Conservation (phyloP, 2,888 invertebrate species). For the Macrosoma leucophasiata region DNA sequence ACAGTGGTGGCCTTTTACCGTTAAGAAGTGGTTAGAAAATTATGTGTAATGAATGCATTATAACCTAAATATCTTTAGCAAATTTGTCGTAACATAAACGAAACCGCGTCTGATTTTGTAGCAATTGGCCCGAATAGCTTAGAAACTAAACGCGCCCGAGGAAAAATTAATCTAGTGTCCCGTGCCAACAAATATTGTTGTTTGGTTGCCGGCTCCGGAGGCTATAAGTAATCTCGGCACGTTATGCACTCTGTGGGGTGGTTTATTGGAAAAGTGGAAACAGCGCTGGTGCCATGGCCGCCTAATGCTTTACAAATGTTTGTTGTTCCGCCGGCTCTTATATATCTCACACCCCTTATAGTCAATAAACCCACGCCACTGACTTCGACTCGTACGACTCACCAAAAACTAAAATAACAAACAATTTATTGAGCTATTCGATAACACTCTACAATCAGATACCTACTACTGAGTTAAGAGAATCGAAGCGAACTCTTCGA, state of each 20-base stretch:
- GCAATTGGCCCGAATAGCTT: too few species aligned
- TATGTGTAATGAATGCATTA: too few species aligned
- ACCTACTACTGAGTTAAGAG: conserved; percentile 14
- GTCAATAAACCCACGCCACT: too few species aligned
- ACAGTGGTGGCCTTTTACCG: too few species aligned
- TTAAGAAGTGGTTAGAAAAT: too few species aligned
- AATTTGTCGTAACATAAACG: too few species aligned
- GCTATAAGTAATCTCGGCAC: conserved; percentile 68
- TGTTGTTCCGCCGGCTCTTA: too few species aligned
- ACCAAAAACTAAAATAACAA: background rate
- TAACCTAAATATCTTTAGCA: too few species aligned
- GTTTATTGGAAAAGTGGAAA: conserved; percentile 64
- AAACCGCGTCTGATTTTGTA: too few species aligned
- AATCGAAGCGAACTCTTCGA: conserved; percentile 28
- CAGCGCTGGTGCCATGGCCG: conserved; percentile 28
- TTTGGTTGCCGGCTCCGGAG: conserved; percentile 52
- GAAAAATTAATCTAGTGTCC: conserved; percentile 68
- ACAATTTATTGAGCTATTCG: background rate
- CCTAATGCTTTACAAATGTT: conserved; percentile 36
- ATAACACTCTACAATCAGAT: conserved; percentile 7
- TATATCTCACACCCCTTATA: too few species aligned
- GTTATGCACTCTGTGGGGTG: conserved; percentile 59
- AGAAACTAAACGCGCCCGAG: conserved; percentile 52
- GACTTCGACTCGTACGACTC: too few species aligned
- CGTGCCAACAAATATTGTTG: conserved; percentile 66